Percentiles rank a stretch among this genome's conserved stretches.
Evolutionary conservation across 37 sponge, comb jelly and placozoan genomes (phyloP).

Genomic region (Halichondria panicea): DNA sequence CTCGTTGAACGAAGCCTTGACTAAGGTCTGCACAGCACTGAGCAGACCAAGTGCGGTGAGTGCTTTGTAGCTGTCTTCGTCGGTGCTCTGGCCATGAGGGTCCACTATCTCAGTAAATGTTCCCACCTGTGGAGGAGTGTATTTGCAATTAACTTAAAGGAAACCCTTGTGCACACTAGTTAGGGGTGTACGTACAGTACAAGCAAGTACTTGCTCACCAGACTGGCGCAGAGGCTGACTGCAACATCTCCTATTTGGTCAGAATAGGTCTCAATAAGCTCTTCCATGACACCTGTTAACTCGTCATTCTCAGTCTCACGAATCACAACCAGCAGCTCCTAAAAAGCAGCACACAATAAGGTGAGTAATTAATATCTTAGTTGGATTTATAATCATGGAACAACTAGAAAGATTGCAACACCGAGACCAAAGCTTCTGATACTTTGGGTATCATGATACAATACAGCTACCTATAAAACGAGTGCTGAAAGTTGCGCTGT

Average conservation of each 20-base stretch:
- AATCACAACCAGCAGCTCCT: constrained; percentile 83
- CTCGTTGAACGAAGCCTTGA: constrained; percentile 70
- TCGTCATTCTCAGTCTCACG: constrained; percentile 97
- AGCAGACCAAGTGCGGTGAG: constrained; percentile 91
- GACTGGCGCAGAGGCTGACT: constrained; percentile 61
- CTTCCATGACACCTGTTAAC: constrained; percentile 84
- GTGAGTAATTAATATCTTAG: too few species aligned
- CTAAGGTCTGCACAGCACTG: constrained; percentile 77
- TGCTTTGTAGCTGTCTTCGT: constrained; percentile 90
- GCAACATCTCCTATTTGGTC: constrained; percentile 77
- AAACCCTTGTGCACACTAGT: not conserved
- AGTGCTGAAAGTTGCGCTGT: too few species aligned
- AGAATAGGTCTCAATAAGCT: constrained; percentile 78
- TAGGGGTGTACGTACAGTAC: not conserved
- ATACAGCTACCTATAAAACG: too few species aligned
- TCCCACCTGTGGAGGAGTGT: too few species aligned
- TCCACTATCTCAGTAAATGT: constrained; percentile 71
- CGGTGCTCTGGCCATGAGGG: constrained; percentile 42
- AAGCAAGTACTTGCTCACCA: constrained; percentile 35
- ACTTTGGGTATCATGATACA: too few species aligned
- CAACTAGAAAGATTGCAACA: not conserved
- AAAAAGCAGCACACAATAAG: not conserved
- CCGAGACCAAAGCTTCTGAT: too few species aligned
- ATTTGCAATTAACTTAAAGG: too few species aligned
- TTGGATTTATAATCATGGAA: not conserved